Evolutionary conservation across 2,113 vertebrate species (phyloP).

Genomic region (Oryzias melastigma): DNA sequence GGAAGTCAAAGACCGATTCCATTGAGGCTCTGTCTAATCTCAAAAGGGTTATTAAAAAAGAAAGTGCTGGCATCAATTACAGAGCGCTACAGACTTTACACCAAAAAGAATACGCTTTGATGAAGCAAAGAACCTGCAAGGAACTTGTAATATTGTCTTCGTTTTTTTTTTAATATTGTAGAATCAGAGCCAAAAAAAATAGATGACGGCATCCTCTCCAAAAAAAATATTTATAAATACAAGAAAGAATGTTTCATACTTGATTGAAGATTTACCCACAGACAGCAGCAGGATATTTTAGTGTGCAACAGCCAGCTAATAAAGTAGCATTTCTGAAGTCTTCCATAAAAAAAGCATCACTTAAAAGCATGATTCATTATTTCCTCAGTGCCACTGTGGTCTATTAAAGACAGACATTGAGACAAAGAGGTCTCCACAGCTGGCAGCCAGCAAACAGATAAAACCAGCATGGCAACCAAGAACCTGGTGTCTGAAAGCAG

Average conservation of each 20-base stretch:
- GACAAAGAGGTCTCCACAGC: slow-evolving; percentile 51
- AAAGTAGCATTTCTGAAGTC: slow-evolving; percentile 61
- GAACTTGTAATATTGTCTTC: slow-evolving; percentile 8
- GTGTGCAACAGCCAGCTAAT: slow-evolving; percentile 45
- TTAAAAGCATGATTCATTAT: slow-evolving; percentile 75
- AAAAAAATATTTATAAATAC: background rate
- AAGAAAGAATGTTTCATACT: slow-evolving; percentile 4
- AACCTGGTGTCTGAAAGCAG: slow-evolving; percentile 29
- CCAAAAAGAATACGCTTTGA: slow-evolving; percentile 53
- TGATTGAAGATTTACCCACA: slow-evolving; percentile 16
- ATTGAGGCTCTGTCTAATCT: slow-evolving; percentile 54
- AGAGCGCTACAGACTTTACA: slow-evolving; percentile 66
- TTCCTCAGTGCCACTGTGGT: slow-evolving; percentile 68
- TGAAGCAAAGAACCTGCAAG: slow-evolving; percentile 29
- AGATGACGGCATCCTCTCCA: slow-evolving; percentile 9
- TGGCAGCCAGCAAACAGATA: slow-evolving; percentile 57
- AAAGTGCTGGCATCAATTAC: slow-evolving; percentile 68
- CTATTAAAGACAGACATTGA: slow-evolving; percentile 55
- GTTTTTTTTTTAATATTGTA: slow-evolving; percentile 15
- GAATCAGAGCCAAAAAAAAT: slow-evolving; percentile 1
- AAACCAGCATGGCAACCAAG: slow-evolving; percentile 45
- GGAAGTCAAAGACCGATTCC: slow-evolving; percentile 56
- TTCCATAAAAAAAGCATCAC: slow-evolving; percentile 66
- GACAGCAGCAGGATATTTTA: slow-evolving; percentile 40
- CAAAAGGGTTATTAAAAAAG: slow-evolving; percentile 52